Base-by-base conservation (phyloP, 1,140 invertebrate genomes). In the Drosophila arawakana region DNA sequence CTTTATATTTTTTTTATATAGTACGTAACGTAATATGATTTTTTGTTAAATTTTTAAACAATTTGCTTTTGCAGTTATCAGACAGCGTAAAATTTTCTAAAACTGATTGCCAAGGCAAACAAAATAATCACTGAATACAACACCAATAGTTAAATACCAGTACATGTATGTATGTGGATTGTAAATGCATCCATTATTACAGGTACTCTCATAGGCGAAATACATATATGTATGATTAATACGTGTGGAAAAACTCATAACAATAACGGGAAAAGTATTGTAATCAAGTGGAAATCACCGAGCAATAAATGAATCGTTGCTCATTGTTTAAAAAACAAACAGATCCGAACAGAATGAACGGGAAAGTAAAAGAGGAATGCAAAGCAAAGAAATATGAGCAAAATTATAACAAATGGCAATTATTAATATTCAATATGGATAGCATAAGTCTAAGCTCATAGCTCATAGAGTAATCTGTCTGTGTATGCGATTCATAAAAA, bases 301-400 rank as follows among this genome's bases (percentile, higher is more conserved):
- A 55, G 52, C 52, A 55, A 55, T 55, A 55, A 55, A 55, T 55
- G 15, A 63, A 80, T 71, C 59, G 46, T 74, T 86, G 83, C 83
- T 86, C 84, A 86, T 88, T 86, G 83, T 86, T 86, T 86, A 49
- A 60, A 83, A 88, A 88, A 88, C 80, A 88, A 81, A 81, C 75
- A 81, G 37, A 80, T 67, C 52, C 39, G 37, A 65, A 69, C 46
- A 13, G 37, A 74, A 76, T 46, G 46, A 30, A 52, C 18, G 35
- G 21, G 35, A 18, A 67, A 67, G 7, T n/a, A n/a, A 54, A 54
- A 11, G 34, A 58, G 25, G 30, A 9, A 30, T 9, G 50, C 50
- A 50, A 52, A 58, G 54, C 41, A 50, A 60, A 41, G 39, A 41
- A 11, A 41, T 11, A 57, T 55, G 50, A 52, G 46, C 44, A 52